These are phyloP conservation scores for Chrysomallon squamiferum DNA, from an alignment of 1,140 invertebrate species.

Conservation along the genomic window DNA sequence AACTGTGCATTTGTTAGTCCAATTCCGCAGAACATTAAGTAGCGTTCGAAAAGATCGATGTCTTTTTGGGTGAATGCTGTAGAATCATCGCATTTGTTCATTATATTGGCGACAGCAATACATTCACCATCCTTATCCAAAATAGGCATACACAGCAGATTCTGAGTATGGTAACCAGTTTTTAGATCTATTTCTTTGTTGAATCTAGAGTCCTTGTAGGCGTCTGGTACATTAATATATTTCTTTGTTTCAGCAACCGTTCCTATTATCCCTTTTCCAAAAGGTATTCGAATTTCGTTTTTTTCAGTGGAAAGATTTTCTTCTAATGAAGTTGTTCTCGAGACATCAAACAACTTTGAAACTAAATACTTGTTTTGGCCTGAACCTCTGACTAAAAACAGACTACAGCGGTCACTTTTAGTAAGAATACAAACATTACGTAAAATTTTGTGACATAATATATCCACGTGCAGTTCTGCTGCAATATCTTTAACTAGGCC, in stretches of 20 bases:
- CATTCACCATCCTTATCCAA: slow-evolving; percentile 93
- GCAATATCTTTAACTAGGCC: slow-evolving; percentile 94
- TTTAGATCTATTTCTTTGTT: slow-evolving; percentile 87
- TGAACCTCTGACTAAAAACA: slow-evolving; percentile 83
- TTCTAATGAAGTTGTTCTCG: slow-evolving; percentile 70
- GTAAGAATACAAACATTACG: slow-evolving; percentile 90
- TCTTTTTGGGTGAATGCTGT: slow-evolving; percentile 17
- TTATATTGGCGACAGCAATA: slow-evolving; percentile 93
- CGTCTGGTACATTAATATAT: slow-evolving; percentile 92
- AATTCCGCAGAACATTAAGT: slow-evolving; percentile 93
- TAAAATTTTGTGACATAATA: slow-evolving; percentile 91
- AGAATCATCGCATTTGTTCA: slow-evolving; percentile 74
- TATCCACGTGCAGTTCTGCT: slow-evolving; percentile 88
- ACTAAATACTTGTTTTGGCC: slow-evolving; percentile 71
- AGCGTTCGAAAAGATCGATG: slow-evolving; percentile 79
- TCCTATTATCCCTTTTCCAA: slow-evolving; percentile 82
- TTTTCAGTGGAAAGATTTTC: slow-evolving; percentile 67
- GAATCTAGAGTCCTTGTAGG: slow-evolving; percentile 78
- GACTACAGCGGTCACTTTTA: slow-evolving; percentile 86
- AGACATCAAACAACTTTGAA: slow-evolving; percentile 83
- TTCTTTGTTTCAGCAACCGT: slow-evolving; percentile 90
- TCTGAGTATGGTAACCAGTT: slow-evolving; percentile 88
- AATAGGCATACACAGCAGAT: slow-evolving; percentile 91
- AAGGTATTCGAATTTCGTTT: slow-evolving; percentile 65
- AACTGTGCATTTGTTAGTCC: slow-evolving; percentile 95